Conservation (phyloP, 2,113 vertebrate species). For the Porphyrio hochstetteri region DNA sequence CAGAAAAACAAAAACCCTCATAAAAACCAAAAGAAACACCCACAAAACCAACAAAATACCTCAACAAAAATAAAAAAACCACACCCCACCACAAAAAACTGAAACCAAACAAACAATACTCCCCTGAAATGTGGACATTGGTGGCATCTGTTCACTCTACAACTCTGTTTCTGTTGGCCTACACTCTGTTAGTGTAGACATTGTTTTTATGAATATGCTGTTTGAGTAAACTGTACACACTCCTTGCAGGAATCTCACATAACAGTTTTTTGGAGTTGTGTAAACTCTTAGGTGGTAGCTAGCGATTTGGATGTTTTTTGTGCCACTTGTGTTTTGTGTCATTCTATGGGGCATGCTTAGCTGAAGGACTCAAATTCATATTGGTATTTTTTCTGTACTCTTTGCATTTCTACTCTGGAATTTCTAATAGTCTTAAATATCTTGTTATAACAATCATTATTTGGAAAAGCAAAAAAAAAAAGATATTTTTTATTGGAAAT, state of each 20-base stretch:
- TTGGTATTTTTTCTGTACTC: background rate
- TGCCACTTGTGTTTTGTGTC: background rate
- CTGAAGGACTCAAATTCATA: background rate
- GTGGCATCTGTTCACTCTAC: background rate
- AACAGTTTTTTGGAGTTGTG: rapidly evolving
- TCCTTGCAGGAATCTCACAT: background rate
- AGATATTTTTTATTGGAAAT: background rate
- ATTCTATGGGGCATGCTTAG: rapidly evolving
- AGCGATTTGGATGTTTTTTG: background rate
- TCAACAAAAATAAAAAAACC: background rate
- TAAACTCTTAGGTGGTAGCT: background rate
- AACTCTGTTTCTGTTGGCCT: background rate
- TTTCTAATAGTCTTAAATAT: background rate
- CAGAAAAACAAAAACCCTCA: background rate
- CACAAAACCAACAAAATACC: background rate
- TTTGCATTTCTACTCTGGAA: background rate
- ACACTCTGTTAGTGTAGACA: rapidly evolving
- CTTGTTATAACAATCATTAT: background rate
- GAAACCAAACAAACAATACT: background rate
- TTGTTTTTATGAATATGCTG: background rate
- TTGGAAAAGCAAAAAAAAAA: rapidly evolving
- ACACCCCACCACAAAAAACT: background rate
- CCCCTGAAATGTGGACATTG: background rate
- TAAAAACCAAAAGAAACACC: background rate
- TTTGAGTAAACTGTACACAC: background rate